phyloP scores from a whole-genome alignment of 2,113 vertebrate genomes.

The Vicugna pacos region DNA sequence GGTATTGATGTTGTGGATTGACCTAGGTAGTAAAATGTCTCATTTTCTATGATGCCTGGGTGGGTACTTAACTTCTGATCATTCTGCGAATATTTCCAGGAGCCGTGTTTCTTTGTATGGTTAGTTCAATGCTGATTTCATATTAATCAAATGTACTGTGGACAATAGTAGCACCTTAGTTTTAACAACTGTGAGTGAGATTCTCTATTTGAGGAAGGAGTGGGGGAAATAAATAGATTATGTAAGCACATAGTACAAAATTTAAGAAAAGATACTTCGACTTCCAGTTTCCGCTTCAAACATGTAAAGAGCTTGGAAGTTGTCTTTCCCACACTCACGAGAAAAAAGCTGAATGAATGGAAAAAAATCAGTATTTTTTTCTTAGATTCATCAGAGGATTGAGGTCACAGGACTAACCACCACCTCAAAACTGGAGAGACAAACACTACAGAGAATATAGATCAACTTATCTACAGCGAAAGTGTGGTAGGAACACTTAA shows the following conservation, averaged over 20 bases:
- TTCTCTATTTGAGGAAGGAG: background rate
- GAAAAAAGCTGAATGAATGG: background rate
- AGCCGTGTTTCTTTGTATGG: background rate
- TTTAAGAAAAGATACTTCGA: background rate
- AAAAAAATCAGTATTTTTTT: background rate
- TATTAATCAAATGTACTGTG: background rate
- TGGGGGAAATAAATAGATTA: background rate
- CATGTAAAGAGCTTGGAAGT: background rate
- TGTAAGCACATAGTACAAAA: background rate
- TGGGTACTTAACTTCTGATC: slow-evolving; percentile 7
- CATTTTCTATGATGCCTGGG: background rate
- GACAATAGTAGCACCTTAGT: background rate
- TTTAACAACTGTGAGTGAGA: slow-evolving; percentile 16
- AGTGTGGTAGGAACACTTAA: background rate
- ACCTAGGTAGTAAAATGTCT: background rate
- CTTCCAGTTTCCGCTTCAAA: background rate
- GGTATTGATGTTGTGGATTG: background rate
- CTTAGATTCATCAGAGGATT: background rate
- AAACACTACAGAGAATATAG: background rate
- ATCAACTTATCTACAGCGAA: background rate
- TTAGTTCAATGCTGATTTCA: background rate
- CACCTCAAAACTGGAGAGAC: background rate
- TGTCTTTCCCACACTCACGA: background rate
- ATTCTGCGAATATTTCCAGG: background rate
- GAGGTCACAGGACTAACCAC: background rate